Evolutionary conservation across 2,113 vertebrate genomes (phyloP).

Genomic region (Sardina pilchardus): DNA sequence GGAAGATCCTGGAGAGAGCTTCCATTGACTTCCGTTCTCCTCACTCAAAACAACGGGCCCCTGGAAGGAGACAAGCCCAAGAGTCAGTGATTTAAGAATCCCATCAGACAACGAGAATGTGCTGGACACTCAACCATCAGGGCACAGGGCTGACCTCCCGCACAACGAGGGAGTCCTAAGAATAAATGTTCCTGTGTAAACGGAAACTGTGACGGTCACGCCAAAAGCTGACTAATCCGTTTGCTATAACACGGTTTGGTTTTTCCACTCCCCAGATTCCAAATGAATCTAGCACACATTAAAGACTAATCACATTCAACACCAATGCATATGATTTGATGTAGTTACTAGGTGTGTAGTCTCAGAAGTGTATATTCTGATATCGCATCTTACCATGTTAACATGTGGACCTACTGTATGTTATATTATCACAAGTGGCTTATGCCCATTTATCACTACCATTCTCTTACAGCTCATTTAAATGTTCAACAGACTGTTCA

Average conservation of each 20-base stretch:
- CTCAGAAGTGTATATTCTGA: background rate
- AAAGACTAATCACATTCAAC: background rate
- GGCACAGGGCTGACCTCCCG: background rate
- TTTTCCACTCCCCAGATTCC: background rate
- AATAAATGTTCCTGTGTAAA: background rate
- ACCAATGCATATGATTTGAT: background rate
- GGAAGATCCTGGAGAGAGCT: conserved; percentile 29
- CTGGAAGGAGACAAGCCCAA: background rate
- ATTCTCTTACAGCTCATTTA: background rate
- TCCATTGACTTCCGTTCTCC: conserved; percentile 27
- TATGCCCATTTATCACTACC: background rate
- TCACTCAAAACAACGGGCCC: background rate
- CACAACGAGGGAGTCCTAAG: background rate
- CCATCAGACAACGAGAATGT: background rate
- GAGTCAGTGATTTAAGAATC: background rate
- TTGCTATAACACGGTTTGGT: background rate
- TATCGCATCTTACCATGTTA: background rate
- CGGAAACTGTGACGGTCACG: background rate
- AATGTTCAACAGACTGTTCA: no score
- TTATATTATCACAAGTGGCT: background rate
- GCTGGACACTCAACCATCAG: no score
- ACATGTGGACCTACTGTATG: background rate
- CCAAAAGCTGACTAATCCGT: background rate
- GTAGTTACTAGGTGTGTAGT: background rate
- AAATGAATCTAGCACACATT: background rate